Percentiles rank a stretch among this genome's conserved stretches.
phyloP scores from a whole-genome alignment of 2,888 invertebrate genomes.

The Frankliniella intonsa region DNA sequence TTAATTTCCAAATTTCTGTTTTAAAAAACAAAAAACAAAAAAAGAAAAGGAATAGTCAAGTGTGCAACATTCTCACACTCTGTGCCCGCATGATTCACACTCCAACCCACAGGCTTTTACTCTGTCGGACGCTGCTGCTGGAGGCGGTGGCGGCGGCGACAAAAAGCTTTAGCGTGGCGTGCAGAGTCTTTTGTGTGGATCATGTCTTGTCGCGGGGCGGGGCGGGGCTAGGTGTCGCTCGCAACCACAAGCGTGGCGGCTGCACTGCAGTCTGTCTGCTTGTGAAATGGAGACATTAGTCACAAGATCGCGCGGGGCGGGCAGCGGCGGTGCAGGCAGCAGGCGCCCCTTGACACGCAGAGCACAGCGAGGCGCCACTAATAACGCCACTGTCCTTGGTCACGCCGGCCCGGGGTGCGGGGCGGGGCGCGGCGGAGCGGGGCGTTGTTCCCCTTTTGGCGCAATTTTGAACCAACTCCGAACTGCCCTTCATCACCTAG shows the following conservation, averaged over 20 bases:
- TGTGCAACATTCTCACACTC: too few species aligned
- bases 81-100: too few species aligned
- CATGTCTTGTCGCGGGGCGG: background rate
- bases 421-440: background rate
- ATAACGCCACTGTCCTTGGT: background rate
- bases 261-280: background rate
- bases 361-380: background rate
- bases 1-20: too few species aligned
- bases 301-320: background rate
- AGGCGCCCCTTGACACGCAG: background rate
- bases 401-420: background rate
- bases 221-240: background rate
- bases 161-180: too few species aligned
- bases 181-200: too few species aligned
- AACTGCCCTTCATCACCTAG: too few species aligned
- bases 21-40: too few species aligned
- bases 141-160: too few species aligned
- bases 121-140: too few species aligned
- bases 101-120: too few species aligned
- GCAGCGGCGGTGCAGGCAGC: background rate
- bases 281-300: constrained; percentile 23
- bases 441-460: background rate
- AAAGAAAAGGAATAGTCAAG: too few species aligned
- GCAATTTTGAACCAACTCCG: too few species aligned
- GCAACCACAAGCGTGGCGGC: background rate